These are phyloP conservation scores for Phrynocephalus versicolor DNA, from an alignment of 2,113 vertebrate genomes.

Conservation along the genomic window DNA sequence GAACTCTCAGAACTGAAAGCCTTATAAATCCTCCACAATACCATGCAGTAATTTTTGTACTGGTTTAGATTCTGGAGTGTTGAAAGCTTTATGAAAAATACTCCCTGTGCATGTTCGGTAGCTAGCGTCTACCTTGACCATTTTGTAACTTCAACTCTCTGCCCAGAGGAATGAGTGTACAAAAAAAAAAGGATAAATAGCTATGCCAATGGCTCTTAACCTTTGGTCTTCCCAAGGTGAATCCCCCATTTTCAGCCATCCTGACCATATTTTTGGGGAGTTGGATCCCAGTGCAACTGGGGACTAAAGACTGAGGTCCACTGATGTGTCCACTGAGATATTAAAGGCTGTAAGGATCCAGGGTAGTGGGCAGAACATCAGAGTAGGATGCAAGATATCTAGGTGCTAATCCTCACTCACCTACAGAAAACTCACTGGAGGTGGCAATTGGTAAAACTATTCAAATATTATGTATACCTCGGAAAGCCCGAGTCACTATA, in stretches of 20 bases:
- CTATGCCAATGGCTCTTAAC: slow-evolving; percentile 27
- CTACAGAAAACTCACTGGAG: not conserved
- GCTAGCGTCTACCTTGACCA: slow-evolving; percentile 52
- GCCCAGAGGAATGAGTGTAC: slow-evolving; percentile 58
- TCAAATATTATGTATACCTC: no score
- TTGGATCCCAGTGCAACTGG: no score
- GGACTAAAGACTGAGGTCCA: no score
- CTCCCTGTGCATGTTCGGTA: slow-evolving; percentile 56
- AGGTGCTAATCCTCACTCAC: no score
- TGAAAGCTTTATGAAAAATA: slow-evolving; percentile 71
- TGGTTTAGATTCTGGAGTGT: slow-evolving; percentile 55
- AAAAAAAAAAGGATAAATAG: slow-evolving; percentile 34
- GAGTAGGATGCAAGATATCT: no score
- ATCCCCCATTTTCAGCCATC: no score
- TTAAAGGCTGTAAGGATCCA: not conserved
- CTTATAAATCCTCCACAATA: slow-evolving; percentile 67
- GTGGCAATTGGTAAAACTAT: not conserved
- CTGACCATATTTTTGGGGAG: no score
- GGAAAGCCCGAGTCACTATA: no score
- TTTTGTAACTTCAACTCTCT: slow-evolving; percentile 60
- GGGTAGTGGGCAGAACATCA: no score
- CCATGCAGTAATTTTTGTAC: slow-evolving; percentile 65
- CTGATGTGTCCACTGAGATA: slow-evolving; percentile 10
- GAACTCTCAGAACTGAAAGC: slow-evolving; percentile 64
- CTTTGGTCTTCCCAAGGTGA: no score